A percentile compares a stretch with the other conserved stretches of the same genome.
These are phyloP conservation scores for Thereva nobilitata DNA, from an alignment of 2,888 invertebrate species.

Conservation along the genomic window DNA sequence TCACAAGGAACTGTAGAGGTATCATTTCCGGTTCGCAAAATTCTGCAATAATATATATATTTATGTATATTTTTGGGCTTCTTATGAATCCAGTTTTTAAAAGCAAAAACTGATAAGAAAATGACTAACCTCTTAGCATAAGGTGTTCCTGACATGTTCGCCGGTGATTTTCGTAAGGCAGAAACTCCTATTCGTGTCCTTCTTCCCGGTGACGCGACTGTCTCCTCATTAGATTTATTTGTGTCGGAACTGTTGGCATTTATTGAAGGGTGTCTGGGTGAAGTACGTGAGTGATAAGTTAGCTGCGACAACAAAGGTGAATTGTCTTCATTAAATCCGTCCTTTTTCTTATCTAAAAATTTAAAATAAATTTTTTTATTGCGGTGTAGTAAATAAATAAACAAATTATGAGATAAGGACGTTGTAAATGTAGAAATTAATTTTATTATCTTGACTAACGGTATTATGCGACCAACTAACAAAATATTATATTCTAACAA, in stretches of 20 bases:
- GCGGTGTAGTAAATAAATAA: neutral
- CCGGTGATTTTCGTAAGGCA: constrained; percentile 25
- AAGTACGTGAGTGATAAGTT: constrained; percentile 29
- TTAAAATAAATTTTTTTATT: constrained; percentile 4
- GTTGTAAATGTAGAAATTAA: too few species aligned
- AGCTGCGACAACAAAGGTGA: constrained; percentile 39
- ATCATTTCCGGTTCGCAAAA: too few species aligned
- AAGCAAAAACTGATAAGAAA: too few species aligned
- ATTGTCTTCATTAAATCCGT: constrained; percentile 49
- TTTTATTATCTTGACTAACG: too few species aligned
- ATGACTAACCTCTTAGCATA: constrained; percentile 42
- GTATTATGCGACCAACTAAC: too few species aligned
- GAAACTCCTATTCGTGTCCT: constrained; percentile 35
- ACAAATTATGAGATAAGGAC: too few species aligned
- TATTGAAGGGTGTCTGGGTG: constrained; percentile 17
- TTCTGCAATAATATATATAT: too few species aligned
- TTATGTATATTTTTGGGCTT: too few species aligned
- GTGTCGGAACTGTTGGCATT: constrained; percentile 24
- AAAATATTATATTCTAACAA: too few species aligned
- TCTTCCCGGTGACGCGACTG: constrained; percentile 21
- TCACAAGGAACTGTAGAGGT: constrained; percentile 3
- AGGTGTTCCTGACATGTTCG: constrained; percentile 21
- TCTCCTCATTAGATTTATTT: constrained; percentile 31
- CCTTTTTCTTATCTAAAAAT: constrained; percentile 53
- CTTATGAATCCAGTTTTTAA: too few species aligned